Evolutionary conservation across 2,113 vertebrate genomes (phyloP), one percentile per base, ranked within the genome.

Genomic region (Carettochelys insculpta): DNA sequence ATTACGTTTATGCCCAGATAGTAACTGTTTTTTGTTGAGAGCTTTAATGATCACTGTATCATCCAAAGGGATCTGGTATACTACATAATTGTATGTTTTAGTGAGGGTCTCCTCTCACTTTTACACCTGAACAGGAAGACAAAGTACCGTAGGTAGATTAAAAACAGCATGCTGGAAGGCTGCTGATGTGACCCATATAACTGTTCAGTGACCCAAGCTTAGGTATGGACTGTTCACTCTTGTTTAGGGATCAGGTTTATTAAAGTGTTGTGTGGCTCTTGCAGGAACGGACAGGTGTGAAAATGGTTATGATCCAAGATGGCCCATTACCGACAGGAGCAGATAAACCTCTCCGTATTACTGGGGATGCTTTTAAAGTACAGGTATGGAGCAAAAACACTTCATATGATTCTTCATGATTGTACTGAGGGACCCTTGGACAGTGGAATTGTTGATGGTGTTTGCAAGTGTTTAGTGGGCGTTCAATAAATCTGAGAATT

Each of bases 271-370:
- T 94, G 65, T 96, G 92, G 90, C 95, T 95, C 91, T 90, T 86
- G 80, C 97, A 99, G 99, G 99, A 99, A 97, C 98, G 99, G 96
- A 99, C 99, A 13, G 99, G 99, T 77, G 99, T 99, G 97, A 99
- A 99, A 97, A 99, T 99, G 99, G 98, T 99, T 65, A 99, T 99
- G 99, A 99, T 99, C 97, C 99, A 99, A 97, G 99, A 99, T 5
- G 99, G 99, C 90, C 99, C 99, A 0, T 97, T 99, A 97, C 99
- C 99, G 34, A 99, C 99, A 3, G 99, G 99, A 95, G 98, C 99
- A 80, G 99, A 99, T 97, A 99, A 99, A 97, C 99, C 99, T 89
- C 98, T 99, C 92, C 98, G 99, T 94, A 99, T 99, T 97, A 99
- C 99, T 45, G 99, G 99, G 90, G 99, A 99, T 96, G 98, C 98